These are phyloP conservation scores for Gadus chalcogrammus DNA, from an alignment of 2,113 vertebrate species.

Conservation along the genomic window DNA sequence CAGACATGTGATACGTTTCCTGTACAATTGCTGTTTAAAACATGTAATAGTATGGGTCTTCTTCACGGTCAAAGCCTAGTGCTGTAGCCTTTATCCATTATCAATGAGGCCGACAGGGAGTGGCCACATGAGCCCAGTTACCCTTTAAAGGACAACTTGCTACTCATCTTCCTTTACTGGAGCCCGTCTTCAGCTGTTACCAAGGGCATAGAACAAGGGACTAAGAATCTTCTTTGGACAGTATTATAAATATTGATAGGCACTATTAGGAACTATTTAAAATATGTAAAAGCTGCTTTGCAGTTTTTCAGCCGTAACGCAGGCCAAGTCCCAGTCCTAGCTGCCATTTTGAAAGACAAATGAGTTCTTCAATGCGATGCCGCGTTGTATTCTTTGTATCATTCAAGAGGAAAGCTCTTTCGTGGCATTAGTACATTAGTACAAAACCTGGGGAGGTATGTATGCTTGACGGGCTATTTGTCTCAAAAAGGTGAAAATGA, in stretches of 20 bases:
- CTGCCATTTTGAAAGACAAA: not conserved
- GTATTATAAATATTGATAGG: not conserved
- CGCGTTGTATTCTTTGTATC: not conserved
- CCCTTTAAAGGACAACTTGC: too few species aligned
- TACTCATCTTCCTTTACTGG: too few species aligned
- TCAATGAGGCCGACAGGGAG: too few species aligned
- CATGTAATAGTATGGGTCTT: too few species aligned
- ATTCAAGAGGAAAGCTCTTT: not conserved
- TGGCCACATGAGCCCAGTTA: too few species aligned
- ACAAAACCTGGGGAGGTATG: not conserved
- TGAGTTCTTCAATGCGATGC: not conserved
- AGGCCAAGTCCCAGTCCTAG: not conserved
- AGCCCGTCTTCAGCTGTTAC: too few species aligned
- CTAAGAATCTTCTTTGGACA: not conserved
- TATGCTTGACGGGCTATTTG: constrained; percentile 3
- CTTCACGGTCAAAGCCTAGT: too few species aligned
- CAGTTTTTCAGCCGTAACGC: not conserved
- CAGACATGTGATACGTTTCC: too few species aligned
- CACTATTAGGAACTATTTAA: not conserved
- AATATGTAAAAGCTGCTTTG: too few species aligned
- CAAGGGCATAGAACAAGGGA: too few species aligned
- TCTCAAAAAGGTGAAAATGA: constrained; percentile 19
- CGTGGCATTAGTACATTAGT: not conserved
- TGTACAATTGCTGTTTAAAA: too few species aligned
- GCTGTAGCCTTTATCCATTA: too few species aligned